Evolutionary conservation across 2,797 vertebrate genomes (phyloP).

Genomic region (Pangasius sanitwongsei): DNA sequence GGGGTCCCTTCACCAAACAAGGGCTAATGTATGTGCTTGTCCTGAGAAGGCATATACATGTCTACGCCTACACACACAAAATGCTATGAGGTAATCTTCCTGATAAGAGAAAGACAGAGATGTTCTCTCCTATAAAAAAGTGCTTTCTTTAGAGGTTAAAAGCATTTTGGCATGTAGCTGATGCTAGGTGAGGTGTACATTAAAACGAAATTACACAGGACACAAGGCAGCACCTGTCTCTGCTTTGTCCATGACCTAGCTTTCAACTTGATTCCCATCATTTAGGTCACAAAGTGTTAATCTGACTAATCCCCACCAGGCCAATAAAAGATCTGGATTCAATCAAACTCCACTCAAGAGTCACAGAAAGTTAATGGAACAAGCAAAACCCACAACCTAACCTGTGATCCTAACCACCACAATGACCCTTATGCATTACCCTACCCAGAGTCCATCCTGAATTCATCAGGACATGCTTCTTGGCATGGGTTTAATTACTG

Average conservation of each 20-base stretch:
- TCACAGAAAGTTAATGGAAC: slow-evolving; percentile 48
- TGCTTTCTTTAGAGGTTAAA: slow-evolving; percentile 5
- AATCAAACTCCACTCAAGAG: slow-evolving; percentile 57
- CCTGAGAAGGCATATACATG: neutral
- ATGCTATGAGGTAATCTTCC: neutral
- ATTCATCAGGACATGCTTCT: neutral
- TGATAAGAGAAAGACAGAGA: neutral
- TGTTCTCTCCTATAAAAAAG: neutral
- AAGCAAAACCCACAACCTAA: slow-evolving; percentile 45
- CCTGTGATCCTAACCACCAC: slow-evolving; percentile 30
- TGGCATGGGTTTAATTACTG: slow-evolving; percentile 17
- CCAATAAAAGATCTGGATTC: slow-evolving; percentile 62
- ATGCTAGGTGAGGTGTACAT: slow-evolving; percentile 21
- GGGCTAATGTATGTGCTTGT: neutral
- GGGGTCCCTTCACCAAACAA: neutral
- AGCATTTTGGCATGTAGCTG: slow-evolving; percentile 19
- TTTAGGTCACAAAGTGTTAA: slow-evolving; percentile 59
- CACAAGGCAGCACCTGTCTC: slow-evolving; percentile 50
- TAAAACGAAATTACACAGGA: slow-evolving; percentile 34
- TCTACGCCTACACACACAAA: neutral
- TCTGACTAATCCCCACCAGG: slow-evolving; percentile 57
- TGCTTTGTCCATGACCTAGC: slow-evolving; percentile 45
- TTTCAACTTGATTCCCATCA: slow-evolving; percentile 43
- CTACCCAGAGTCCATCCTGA: slow-evolving; percentile 1
- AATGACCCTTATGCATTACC: slow-evolving; percentile 35